These are phyloP conservation scores for Pipistrellus pipistrellus DNA, from an alignment of 2,797 vertebrate genomes.

Conservation along the genomic window DNA sequence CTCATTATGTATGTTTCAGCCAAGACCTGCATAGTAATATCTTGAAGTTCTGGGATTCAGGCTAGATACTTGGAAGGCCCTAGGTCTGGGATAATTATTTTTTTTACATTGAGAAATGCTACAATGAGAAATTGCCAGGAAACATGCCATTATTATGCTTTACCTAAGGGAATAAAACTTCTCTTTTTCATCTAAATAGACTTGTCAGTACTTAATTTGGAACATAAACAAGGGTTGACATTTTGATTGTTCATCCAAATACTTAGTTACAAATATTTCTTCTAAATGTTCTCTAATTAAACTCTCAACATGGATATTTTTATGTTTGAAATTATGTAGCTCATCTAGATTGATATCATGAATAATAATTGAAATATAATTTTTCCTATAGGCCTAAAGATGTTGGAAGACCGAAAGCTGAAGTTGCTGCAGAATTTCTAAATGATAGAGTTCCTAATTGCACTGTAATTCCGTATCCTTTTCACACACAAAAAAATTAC, in stretches of 20 bases:
- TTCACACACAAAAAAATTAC: constrained; percentile 60
- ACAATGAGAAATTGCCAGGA: background rate
- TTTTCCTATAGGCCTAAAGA: constrained; percentile 93
- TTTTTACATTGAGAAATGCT: background rate
- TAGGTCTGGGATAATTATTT: background rate
- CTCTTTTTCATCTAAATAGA: background rate
- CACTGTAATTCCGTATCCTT: constrained; percentile 97
- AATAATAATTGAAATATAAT: constrained; percentile 71
- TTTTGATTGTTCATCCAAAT: constrained; percentile 48
- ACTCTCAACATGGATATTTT: background rate
- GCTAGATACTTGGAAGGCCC: background rate
- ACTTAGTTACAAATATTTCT: constrained; percentile 50
- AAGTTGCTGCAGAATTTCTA: constrained; percentile 97
- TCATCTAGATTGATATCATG: constrained; percentile 33
- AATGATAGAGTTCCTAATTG: constrained; percentile 95
- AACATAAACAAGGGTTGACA: background rate
- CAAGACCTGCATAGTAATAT: background rate
- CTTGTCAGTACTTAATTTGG: constrained; percentile 18
- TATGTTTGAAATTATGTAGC: constrained; percentile 56
- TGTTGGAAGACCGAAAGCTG: constrained; percentile 97
- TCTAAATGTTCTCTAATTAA: constrained; percentile 46
- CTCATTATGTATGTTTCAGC: background rate
- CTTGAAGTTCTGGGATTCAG: background rate
- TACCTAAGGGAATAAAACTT: background rate
- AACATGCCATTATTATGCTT: background rate